Conservation (phyloP, 2,113 vertebrate genomes). For the Gambusia holbrooki region DNA sequence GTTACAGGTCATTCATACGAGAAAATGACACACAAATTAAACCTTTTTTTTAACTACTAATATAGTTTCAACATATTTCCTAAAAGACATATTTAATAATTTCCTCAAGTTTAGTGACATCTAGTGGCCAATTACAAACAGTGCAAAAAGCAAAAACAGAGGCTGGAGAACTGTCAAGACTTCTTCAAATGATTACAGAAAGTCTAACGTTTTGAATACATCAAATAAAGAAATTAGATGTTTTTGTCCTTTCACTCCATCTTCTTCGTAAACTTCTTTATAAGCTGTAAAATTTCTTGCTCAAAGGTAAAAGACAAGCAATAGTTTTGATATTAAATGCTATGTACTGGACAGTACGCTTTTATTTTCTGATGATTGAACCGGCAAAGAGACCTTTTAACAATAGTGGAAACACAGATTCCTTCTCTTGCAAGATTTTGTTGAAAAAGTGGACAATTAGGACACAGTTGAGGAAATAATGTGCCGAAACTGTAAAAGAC, state of each 20-base stretch:
- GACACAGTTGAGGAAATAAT: too few relatives aligned
- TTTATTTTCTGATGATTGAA: background rate
- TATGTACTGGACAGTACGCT: too few relatives aligned
- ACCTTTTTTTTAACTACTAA: too few relatives aligned
- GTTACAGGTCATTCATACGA: background rate
- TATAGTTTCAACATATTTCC: background rate
- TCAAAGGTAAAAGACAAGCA: background rate
- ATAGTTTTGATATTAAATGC: background rate
- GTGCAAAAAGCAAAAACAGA: background rate
- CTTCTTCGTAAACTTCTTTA: background rate
- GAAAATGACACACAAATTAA: background rate
- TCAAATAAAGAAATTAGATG: too few relatives aligned
- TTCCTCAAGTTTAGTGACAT: conserved; percentile 38
- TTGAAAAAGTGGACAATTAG: background rate
- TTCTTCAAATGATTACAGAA: background rate
- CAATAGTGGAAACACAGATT: background rate
- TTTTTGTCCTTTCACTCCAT: background rate
- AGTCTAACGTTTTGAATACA: background rate
- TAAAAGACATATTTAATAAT: background rate
- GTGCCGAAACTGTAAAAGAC: background rate
- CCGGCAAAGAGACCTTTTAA: background rate
- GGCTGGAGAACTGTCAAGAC: background rate
- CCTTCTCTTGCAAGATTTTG: background rate
- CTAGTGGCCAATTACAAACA: conserved; percentile 40
- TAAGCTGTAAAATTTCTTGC: background rate